Base-by-base conservation (phyloP, 2,113 vertebrate genomes). In the Gambusia holbrooki region DNA sequence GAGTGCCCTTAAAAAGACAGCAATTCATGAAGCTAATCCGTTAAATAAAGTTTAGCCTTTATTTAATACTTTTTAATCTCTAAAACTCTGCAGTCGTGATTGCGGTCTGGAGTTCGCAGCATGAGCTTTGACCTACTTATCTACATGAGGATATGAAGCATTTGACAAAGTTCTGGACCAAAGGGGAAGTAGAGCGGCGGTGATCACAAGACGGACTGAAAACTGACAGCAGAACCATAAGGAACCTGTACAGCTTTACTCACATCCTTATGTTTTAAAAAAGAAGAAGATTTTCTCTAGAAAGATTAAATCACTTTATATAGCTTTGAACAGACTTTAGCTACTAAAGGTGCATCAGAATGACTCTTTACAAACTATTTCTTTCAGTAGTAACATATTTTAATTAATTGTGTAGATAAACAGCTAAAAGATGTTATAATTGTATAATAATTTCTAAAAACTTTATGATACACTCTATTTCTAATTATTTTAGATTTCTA, bases 161-260 rank as follows among this genome's bases (percentile, higher is more conserved):
- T 80, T 79, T 35, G 14, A 63, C 22, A 75, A 61, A 58, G 28
- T 11, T 58, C 22, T 6, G 45, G 42, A 64, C 70, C 74, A 84
- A 84, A 74, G 19, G 15, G 86, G 83, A 92, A 90, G 11, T 66
- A 35, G 33, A 74, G 37, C 9, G 11, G 69, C 78, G 77, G 45
- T 27, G 61, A 79, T 83, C 82, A 84, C 45, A 62, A 66, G 80
- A 80, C 29, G n/a, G 25, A 29, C 54, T 60, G 30, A 60, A 51
- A 74, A 73, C 51, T 6, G 0, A 30, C 35, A 37, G 19, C 40
- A 2, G 30, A 77, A 62, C 37, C 1, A 67, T 27, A 4, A 67
- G 8, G 5, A 14, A 42, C 35, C 14, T 48, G 15, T 7, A 6
- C 5, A 42, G 40, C 14, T 42, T 3, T 42, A 14, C 14, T 42